A percentile compares a stretch with the other conserved stretches of the same genome.
Conservation (phyloP, 1,140 invertebrate genomes). For the Xylocopa sonorina region DNA sequence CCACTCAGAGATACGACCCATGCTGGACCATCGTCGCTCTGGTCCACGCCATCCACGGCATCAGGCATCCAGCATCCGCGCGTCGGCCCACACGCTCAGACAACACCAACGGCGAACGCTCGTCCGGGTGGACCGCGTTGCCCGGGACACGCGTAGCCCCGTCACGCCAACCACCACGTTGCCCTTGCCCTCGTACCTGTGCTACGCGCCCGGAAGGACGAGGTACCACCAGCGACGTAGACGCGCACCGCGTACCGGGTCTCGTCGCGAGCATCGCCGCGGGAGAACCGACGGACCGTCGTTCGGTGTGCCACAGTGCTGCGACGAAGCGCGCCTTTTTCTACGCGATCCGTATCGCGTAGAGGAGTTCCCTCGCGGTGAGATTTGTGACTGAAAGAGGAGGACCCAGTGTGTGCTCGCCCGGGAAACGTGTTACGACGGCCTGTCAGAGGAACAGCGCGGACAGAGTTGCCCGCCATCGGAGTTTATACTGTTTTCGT, state of each 20-base stretch:
- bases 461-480: neutral
- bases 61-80: conserved; percentile 66
- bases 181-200: neutral
- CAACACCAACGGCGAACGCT: neutral
- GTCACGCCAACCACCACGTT: conserved; percentile 4
- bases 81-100: conserved; percentile 50
- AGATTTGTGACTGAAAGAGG: too few species aligned
- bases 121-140: conserved; percentile 26
- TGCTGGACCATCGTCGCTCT: conserved; percentile 80
- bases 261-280: neutral
- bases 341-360: too few species aligned
- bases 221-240: too few species aligned
- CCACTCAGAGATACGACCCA: conserved; percentile 82
- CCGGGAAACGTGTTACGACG: conserved; percentile 5
- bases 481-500: neutral
- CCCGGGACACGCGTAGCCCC: conserved; percentile 29
- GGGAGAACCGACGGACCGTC: neutral
- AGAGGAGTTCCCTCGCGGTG: too few species aligned
- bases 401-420: conserved; percentile 23
- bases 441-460: neutral
- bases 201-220: conserved; percentile 12
- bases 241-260: too few species aligned
- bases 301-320: neutral
- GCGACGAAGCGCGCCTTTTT: conserved; percentile 12
- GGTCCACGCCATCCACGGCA: conserved; percentile 78